Conservation (phyloP, 1,140 invertebrate species). For the Venustaconcha ellipsiformis region DNA sequence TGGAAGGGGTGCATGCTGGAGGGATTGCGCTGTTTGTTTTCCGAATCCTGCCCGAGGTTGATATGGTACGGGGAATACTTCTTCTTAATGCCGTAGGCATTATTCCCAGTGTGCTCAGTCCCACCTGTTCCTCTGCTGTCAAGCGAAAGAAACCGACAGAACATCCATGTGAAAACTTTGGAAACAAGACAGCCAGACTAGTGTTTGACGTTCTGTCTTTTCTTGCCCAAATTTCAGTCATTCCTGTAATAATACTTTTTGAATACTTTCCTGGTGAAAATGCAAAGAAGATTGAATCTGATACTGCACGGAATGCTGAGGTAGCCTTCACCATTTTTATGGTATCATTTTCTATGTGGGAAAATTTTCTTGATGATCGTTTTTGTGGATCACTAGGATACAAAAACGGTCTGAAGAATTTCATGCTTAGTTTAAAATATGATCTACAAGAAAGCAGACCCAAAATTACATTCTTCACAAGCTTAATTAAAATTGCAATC, state of each 20-base stretch:
- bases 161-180: neutral
- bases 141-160: neutral
- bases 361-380: conserved; percentile 26
- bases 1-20: conserved; percentile 16
- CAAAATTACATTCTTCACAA: conserved; percentile 10
- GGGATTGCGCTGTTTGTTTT: conserved; percentile 78
- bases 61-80: conserved; percentile 93
- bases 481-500: conserved; percentile 17
- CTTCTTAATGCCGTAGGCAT: conserved; percentile 94
- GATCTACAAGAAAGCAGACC: conserved; percentile 25
- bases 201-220: neutral
- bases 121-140: conserved; percentile 13
- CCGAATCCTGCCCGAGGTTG: conserved; percentile 87
- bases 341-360: conserved; percentile 26
- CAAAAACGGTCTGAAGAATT: conserved; percentile 1
- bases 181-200: neutral
- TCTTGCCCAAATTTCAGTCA: conserved; percentile 9
- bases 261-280: conserved; percentile 13
- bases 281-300: neutral
- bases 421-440: conserved; percentile 20
- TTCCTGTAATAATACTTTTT: conserved; percentile 6
- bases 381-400: conserved; percentile 13
- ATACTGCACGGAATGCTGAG: neutral
- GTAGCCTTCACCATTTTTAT: conserved; percentile 12
- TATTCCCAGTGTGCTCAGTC: conserved; percentile 73